Evolutionary conservation across 2,113 vertebrate species (phyloP).

Genomic region (Vidua macroura): DNA sequence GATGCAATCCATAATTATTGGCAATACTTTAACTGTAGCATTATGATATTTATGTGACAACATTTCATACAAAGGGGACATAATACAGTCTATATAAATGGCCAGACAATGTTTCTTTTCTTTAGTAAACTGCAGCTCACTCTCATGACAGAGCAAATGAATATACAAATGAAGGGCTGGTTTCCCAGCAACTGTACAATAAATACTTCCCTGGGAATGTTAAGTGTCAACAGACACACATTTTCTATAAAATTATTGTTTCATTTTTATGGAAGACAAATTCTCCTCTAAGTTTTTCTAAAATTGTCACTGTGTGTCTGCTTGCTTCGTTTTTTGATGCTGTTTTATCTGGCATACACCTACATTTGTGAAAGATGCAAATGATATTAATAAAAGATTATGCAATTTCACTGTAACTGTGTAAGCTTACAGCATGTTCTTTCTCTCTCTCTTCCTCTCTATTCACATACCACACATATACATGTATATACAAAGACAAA

Average conservation of each 20-base stretch:
- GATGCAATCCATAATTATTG: neutral
- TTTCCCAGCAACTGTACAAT: neutral
- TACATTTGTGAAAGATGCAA: neutral
- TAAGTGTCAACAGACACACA: neutral
- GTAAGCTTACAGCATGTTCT: neutral
- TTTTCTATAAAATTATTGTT: constrained; percentile 14
- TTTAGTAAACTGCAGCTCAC: neutral
- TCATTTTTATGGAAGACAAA: neutral
- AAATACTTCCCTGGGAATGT: constrained; percentile 24
- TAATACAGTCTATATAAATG: neutral
- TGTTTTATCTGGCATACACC: neutral
- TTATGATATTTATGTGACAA: neutral
- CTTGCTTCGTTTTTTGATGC: neutral
- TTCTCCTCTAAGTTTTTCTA: neutral
- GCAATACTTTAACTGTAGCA: neutral
- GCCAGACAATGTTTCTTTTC: neutral
- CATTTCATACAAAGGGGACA: neutral
- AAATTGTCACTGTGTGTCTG: neutral
- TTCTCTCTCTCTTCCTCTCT: neutral
- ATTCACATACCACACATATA: neutral
- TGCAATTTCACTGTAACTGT: neutral
- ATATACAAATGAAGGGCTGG: neutral
- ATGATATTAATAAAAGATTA: constrained; percentile 36
- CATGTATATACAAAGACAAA: neutral
- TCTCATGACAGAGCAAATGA: neutral